A percentile compares a stretch with the other conserved stretches of the same genome.
Conservation (phyloP, 2,113 vertebrate genomes). For the Lophura nycthemera region DNA sequence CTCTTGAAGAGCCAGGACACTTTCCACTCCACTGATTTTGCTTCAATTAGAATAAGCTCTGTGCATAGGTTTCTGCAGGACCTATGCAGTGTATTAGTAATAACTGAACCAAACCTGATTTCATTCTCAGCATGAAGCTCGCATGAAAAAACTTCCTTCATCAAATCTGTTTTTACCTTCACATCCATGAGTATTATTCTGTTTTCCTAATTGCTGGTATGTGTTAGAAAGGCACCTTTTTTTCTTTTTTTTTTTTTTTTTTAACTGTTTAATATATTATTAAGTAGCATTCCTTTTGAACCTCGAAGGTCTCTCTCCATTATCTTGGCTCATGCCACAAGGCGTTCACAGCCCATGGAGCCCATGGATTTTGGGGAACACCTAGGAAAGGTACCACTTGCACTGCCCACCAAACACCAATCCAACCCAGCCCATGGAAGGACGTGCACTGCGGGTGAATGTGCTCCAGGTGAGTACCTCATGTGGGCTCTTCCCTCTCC, state of each 20-base stretch:
- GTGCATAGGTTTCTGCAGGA: slow-evolving; percentile 56
- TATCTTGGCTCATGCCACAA: slow-evolving; percentile 20
- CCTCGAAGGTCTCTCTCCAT: slow-evolving; percentile 6
- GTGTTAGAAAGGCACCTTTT: not conserved
- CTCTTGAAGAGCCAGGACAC: slow-evolving; percentile 77
- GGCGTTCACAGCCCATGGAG: not conserved
- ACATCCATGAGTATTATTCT: slow-evolving; percentile 29
- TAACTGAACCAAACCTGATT: slow-evolving; percentile 69
- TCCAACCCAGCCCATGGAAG: not conserved
- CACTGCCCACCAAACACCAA: not conserved
- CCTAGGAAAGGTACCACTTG: not conserved
- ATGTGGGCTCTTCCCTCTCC: not conserved
- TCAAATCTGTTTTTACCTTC: slow-evolving; percentile 48
- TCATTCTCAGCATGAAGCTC: slow-evolving; percentile 12
- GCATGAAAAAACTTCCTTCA: slow-evolving; percentile 47
- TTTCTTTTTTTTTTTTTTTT: slow-evolving; percentile 32
- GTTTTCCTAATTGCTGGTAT: slow-evolving; percentile 59
- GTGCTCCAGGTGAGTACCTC: fast-evolving
- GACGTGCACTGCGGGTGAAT: fast-evolving
- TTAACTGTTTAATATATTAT: not conserved
- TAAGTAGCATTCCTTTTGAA: not conserved
- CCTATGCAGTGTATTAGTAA: slow-evolving; percentile 59
- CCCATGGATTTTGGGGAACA: not conserved
- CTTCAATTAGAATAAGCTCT: slow-evolving; percentile 81
- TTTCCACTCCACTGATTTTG: slow-evolving; percentile 85